A percentile compares a stretch with the other conserved stretches of the same genome.
Evolutionary conservation across 1,140 invertebrate species (phyloP).

Genomic region (Lepidurus arcticus): DNA sequence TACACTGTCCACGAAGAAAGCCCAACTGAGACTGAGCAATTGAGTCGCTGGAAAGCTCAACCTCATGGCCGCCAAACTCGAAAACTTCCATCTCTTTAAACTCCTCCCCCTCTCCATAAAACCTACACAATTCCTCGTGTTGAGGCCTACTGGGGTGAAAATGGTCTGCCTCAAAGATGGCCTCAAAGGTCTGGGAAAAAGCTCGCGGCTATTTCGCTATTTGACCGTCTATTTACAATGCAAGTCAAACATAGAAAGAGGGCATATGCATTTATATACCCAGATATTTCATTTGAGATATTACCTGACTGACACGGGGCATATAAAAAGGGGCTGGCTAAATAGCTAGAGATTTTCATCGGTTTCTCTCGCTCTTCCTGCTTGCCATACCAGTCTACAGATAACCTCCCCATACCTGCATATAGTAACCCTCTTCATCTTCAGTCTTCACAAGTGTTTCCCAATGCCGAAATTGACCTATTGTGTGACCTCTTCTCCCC

Average conservation of each 20-base stretch:
- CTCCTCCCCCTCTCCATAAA: neutral
- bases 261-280: neutral
- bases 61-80: no score
- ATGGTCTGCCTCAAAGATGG: neutral
- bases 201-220: conserved; percentile 5
- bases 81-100: no score
- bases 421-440: neutral
- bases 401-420: neutral
- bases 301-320: conserved; percentile 1
- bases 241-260: neutral
- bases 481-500: conserved; percentile 5
- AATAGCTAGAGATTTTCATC: neutral
- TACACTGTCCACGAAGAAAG: no score
- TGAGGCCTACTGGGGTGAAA: neutral
- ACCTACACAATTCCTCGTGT: neutral
- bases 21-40: no score
- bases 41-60: no score
- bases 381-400: neutral
- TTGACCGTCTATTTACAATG: conserved; percentile 1
- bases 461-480: conserved; percentile 3
- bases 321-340: neutral
- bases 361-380: neutral
- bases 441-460: neutral
- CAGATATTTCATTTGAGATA: conserved; percentile 10
- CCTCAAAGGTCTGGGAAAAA: neutral